Evolutionary conservation across 2,797 vertebrate species (phyloP).

Genomic region (Onychomys leucogaster): DNA sequence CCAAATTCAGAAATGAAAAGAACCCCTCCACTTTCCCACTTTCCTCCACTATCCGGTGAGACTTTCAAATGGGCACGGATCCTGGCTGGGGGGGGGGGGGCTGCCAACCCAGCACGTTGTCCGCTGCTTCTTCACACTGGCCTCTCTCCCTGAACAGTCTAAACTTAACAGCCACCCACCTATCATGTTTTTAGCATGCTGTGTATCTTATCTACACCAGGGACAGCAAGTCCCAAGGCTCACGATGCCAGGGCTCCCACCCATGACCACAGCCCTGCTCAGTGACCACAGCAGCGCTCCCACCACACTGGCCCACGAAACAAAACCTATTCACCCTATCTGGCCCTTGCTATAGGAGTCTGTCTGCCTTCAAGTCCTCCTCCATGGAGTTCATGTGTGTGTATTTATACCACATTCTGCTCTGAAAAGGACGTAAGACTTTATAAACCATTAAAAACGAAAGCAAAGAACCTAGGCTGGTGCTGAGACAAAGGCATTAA

Average conservation of each 20-base stretch:
- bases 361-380: not conserved
- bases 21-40: not conserved
- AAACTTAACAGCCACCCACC: constrained; percentile 60
- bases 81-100: constrained; percentile 30
- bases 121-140: constrained; percentile 19
- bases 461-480: not conserved
- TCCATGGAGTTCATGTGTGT: not conserved
- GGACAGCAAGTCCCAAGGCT: not conserved
- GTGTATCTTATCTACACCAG: not conserved
- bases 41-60: not conserved
- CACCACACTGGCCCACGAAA: not conserved
- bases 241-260: not conserved
- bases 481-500: not conserved
- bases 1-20: not conserved
- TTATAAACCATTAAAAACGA: not conserved
- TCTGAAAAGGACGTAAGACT: constrained; percentile 55
- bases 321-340: not conserved
- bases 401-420: constrained; percentile 25
- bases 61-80: not conserved
- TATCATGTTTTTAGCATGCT: not conserved
- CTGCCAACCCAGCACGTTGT: not conserved
- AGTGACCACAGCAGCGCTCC: not conserved
- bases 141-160: constrained; percentile 33
- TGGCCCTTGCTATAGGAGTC: not conserved
- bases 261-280: not conserved